Percentiles rank a stretch among this genome's conserved stretches.
phyloP scores from a whole-genome alignment of 2,888 invertebrate species.

The Diadegma fenestrale region DNA sequence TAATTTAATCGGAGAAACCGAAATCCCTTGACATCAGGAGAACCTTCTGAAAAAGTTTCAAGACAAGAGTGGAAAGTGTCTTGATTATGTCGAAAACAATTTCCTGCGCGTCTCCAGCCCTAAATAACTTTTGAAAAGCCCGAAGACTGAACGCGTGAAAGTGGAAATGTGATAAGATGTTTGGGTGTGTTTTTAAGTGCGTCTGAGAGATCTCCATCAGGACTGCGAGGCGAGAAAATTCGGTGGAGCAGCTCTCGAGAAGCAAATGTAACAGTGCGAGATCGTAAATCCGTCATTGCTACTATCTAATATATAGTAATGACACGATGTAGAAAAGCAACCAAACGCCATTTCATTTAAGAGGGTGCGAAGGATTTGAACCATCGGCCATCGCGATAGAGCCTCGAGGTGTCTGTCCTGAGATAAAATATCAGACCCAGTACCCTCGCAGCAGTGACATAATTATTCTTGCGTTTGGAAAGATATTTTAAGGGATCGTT shows the following conservation, averaged over 20 bases:
- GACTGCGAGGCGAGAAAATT: slow-evolving; percentile 41
- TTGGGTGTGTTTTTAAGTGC: slow-evolving; percentile 53
- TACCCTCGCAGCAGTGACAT: no score
- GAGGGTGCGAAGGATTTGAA: slow-evolving; percentile 41
- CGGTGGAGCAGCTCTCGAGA: slow-evolving; percentile 48
- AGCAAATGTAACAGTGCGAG: slow-evolving; percentile 56
- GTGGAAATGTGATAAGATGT: slow-evolving; percentile 59
- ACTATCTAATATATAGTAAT: slow-evolving; percentile 64
- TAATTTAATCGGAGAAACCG: slow-evolving; percentile 29
- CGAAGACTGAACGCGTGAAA: slow-evolving; percentile 43
- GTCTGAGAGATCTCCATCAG: slow-evolving; percentile 48
- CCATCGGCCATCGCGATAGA: not conserved
- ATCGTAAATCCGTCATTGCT: slow-evolving; percentile 70
- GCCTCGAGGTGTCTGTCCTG: not conserved
- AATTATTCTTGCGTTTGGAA: not conserved
- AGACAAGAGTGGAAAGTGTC: slow-evolving; percentile 6
- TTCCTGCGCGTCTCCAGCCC: slow-evolving; percentile 50
- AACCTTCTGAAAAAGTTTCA: slow-evolving; percentile 23
- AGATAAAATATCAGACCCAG: not conserved
- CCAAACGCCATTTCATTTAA: slow-evolving; percentile 42
- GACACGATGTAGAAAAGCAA: slow-evolving; percentile 23
- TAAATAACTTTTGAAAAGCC: slow-evolving; percentile 68
- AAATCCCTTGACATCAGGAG: slow-evolving; percentile 2
- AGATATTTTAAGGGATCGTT: no score
- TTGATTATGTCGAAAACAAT: slow-evolving; percentile 40